phyloP scores from a whole-genome alignment of 2,888 invertebrate genomes.

The Drosophila rellima region DNA sequence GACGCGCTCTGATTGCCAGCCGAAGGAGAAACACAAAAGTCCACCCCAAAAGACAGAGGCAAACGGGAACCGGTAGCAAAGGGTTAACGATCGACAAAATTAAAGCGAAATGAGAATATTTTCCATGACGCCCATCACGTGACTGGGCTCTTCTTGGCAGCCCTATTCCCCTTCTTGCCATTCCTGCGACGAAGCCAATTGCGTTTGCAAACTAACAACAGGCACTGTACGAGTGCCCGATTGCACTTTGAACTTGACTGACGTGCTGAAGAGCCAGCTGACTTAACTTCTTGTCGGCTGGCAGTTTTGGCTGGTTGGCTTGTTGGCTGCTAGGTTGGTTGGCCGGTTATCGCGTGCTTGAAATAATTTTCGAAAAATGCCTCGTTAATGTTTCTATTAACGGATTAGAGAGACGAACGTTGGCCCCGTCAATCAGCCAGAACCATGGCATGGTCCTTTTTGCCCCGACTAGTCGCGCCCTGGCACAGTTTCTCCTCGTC shows the following conservation, averaged over 20 bases:
- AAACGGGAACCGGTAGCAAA: slow-evolving; percentile 40
- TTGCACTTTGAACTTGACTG: slow-evolving; percentile 79
- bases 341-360: slow-evolving; percentile 75
- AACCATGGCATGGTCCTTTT: slow-evolving; percentile 8
- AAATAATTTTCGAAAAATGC: slow-evolving; percentile 81
- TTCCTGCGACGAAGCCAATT: slow-evolving; percentile 29
- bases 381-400: slow-evolving; percentile 85
- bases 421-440: slow-evolving; percentile 65
- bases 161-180: neutral
- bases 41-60: slow-evolving; percentile 12
- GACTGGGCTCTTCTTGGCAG: slow-evolving; percentile 33
- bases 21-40: slow-evolving; percentile 40
- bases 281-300: slow-evolving; percentile 32
- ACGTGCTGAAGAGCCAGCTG: slow-evolving; percentile 68
- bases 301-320: slow-evolving; percentile 18
- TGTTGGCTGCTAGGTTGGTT: slow-evolving; percentile 10
- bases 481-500: slow-evolving; percentile 26
- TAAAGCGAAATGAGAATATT: slow-evolving; percentile 72
- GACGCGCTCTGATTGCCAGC: slow-evolving; percentile 73
- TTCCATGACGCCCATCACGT: slow-evolving; percentile 52
- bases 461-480: slow-evolving; percentile 12
- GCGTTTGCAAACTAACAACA: slow-evolving; percentile 46
- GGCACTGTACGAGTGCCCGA: slow-evolving; percentile 30
- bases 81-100: slow-evolving; percentile 83
- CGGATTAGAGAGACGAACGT: slow-evolving; percentile 73